Evolutionary conservation across 2,797 vertebrate species (phyloP).

Genomic region (Bradypodion ventrale): DNA sequence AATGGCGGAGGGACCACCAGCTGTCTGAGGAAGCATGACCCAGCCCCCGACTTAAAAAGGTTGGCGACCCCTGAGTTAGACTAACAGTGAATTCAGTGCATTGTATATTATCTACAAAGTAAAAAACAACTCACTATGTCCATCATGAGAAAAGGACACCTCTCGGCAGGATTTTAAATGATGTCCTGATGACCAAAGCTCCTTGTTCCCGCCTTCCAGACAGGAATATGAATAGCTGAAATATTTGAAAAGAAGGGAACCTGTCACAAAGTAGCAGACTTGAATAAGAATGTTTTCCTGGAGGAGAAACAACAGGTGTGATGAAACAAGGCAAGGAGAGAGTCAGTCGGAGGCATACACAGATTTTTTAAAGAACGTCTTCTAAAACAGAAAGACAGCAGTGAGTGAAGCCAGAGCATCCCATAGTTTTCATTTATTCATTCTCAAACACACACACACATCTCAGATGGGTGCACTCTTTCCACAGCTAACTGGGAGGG

Average conservation of each 20-base stretch:
- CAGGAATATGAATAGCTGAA: slow-evolving; percentile 89
- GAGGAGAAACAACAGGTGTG: not conserved
- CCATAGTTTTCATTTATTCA: not conserved
- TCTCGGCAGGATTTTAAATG: slow-evolving; percentile 94
- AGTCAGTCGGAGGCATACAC: not conserved
- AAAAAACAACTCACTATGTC: slow-evolving; percentile 77
- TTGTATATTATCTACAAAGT: not conserved
- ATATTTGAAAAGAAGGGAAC: not conserved
- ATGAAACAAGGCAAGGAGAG: not conserved
- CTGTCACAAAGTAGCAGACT: not conserved
- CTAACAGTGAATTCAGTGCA: not conserved
- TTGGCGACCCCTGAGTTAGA: too few species aligned
- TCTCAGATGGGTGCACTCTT: too few species aligned
- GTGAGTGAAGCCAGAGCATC: too few species aligned
- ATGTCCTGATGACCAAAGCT: slow-evolving; percentile 96
- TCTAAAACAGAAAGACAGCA: not conserved
- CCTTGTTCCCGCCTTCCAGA: slow-evolving; percentile 84
- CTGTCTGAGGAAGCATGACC: too few species aligned
- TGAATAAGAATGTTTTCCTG: not conserved
- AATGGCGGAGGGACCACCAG: too few species aligned
- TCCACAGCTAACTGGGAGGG: not conserved
- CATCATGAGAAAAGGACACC: slow-evolving; percentile 86
- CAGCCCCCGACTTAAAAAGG: too few species aligned
- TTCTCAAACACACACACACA: too few species aligned
- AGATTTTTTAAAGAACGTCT: not conserved